Conservation (phyloP, 2,113 vertebrate genomes). For the Condylura cristata region DNA sequence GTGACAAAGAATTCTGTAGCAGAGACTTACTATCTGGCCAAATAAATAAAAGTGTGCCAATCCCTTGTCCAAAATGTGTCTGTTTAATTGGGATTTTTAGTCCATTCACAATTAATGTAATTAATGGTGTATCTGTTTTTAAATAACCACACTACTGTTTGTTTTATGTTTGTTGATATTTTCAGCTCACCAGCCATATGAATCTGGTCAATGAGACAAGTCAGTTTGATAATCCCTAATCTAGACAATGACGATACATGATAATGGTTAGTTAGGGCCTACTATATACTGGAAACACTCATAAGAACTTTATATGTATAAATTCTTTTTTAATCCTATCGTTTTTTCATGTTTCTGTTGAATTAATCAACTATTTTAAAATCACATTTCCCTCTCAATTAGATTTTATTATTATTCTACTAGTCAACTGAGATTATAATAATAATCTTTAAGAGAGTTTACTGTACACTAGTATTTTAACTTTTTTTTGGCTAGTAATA, state of each 20-base stretch:
- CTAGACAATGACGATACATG: neutral
- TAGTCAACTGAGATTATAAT: neutral
- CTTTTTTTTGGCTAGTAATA: neutral
- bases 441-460: neutral
- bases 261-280: neutral
- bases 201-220: neutral
- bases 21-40: neutral
- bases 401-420: neutral
- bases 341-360: neutral
- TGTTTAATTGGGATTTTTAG: conserved; percentile 19
- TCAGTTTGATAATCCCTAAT: neutral
- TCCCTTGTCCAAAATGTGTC: neutral
- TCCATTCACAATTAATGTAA: conserved; percentile 13
- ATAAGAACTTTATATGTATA: neutral
- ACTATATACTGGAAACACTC: neutral
- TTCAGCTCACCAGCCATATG: neutral
- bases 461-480: neutral
- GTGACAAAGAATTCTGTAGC: neutral
- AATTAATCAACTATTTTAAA: neutral
- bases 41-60: neutral
- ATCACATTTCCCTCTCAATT: neutral
- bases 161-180: neutral
- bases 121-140: neutral
- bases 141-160: neutral
- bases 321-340: neutral